Evolutionary conservation across 1,140 invertebrate genomes (phyloP).

Genomic region (Brachionus sp.): DNA sequence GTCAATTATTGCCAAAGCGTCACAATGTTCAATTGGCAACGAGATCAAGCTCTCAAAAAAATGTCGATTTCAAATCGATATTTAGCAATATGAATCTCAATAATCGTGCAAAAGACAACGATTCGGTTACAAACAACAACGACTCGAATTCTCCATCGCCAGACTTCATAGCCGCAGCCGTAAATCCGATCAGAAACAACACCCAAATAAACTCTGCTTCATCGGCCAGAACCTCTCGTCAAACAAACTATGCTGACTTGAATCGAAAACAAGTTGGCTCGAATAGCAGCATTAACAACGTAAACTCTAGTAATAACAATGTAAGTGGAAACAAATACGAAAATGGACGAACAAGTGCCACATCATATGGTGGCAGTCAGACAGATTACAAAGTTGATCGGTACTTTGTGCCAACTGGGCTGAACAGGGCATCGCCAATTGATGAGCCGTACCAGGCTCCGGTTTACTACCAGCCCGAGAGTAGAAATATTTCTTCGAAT

Average conservation of each 20-base stretch:
- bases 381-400: conserved; percentile 17
- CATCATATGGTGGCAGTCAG: conserved; percentile 17
- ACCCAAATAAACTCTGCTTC: conserved; percentile 13
- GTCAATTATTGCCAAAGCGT: conserved; percentile 40
- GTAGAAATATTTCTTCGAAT: conserved; percentile 9
- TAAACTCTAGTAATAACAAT: conserved; percentile 10
- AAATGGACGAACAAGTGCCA: not conserved
- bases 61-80: conserved; percentile 44
- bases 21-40: conserved; percentile 42
- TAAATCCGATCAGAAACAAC: conserved; percentile 30
- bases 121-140: not conserved
- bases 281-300: conserved; percentile 24
- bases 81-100: conserved; percentile 19
- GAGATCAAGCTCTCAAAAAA: conserved; percentile 40
- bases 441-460: conserved; percentile 24
- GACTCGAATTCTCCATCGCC: conserved; percentile 35
- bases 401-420: conserved; percentile 12
- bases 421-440: not conserved
- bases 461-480: conserved; percentile 34
- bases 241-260: conserved; percentile 34
- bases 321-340: not conserved
- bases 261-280: conserved; percentile 26
- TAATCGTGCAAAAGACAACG: not conserved
- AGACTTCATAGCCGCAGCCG: conserved; percentile 31
- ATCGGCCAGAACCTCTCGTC: not conserved